These are phyloP conservation scores for Lutraria lutraria DNA, from an alignment of 2,888 invertebrate species.

Conservation along the genomic window DNA sequence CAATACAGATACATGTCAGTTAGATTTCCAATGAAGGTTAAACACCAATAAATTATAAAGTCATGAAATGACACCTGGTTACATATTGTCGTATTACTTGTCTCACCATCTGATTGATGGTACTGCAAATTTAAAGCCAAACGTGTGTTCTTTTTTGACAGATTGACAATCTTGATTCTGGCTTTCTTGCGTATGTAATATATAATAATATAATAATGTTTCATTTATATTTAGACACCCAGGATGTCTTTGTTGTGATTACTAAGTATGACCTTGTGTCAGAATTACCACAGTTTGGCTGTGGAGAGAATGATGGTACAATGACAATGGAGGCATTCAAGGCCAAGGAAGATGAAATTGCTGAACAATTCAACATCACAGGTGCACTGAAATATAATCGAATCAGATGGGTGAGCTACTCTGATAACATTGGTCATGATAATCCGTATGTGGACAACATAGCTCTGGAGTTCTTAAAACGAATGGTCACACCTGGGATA, in stretches of 20 bases:
- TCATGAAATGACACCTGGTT: too few species aligned
- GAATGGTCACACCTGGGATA: constrained; percentile 37
- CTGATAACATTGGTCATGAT: constrained; percentile 19
- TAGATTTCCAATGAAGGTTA: too few species aligned
- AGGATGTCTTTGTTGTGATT: constrained; percentile 46
- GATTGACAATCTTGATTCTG: too few species aligned
- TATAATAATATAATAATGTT: not conserved
- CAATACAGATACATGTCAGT: too few species aligned
- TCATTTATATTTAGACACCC: constrained; percentile 31
- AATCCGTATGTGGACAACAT: constrained; percentile 51
- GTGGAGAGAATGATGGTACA: not conserved
- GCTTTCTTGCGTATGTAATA: too few species aligned
- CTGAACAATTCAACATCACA: constrained; percentile 42
- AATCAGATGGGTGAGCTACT: constrained; percentile 54
- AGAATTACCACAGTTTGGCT: not conserved
- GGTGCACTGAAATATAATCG: constrained; percentile 39
- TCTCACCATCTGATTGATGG: too few species aligned
- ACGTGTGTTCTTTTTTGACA: too few species aligned
- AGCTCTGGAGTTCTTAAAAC: constrained; percentile 38
- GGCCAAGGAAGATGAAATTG: constrained; percentile 4
- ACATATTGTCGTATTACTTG: too few species aligned
- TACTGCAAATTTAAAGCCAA: too few species aligned
- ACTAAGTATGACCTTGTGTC: constrained; percentile 48
- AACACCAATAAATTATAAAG: too few species aligned
- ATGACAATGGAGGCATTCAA: constrained; percentile 32